These are phyloP conservation scores for Peromyscus melanophrys DNA, from an alignment of 2,797 vertebrate genomes.

Conservation along the genomic window DNA sequence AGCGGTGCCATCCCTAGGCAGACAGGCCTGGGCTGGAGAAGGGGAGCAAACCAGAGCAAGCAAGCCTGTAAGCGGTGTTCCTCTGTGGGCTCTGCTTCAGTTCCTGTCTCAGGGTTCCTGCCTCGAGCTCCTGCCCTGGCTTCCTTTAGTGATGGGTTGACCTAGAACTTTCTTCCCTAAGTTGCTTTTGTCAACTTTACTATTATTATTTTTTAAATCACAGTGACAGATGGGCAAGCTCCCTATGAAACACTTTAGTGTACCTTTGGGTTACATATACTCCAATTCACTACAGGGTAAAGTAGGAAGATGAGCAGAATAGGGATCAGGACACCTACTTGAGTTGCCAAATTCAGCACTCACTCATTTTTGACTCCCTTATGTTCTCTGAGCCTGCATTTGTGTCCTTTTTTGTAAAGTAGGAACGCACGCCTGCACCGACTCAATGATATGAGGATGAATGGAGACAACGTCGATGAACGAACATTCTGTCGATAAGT, in stretches of 20 bases:
- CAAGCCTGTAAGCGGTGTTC: background rate
- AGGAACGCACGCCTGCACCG: background rate
- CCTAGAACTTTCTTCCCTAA: background rate
- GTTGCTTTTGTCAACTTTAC: background rate
- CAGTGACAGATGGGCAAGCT: background rate
- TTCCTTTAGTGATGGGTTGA: background rate
- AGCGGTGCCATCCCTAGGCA: background rate
- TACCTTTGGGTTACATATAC: background rate
- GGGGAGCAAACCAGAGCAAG: background rate
- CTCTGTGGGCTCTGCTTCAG: background rate
- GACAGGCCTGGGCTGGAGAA: background rate
- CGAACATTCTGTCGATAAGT: background rate
- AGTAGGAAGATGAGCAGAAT: background rate
- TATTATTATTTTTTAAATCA: background rate
- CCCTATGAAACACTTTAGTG: background rate
- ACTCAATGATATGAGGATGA: background rate
- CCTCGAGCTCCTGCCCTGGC: background rate
- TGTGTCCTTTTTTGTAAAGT: background rate
- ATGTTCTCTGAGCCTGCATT: background rate
- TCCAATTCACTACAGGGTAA: background rate
- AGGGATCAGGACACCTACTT: background rate
- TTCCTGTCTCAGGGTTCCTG: background rate
- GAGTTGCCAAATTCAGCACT: background rate
- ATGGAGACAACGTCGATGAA: no score
- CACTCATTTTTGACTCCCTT: background rate